Base-by-base conservation (phyloP, 2,797 vertebrate species). In the Buphagus erythrorhynchus region DNA sequence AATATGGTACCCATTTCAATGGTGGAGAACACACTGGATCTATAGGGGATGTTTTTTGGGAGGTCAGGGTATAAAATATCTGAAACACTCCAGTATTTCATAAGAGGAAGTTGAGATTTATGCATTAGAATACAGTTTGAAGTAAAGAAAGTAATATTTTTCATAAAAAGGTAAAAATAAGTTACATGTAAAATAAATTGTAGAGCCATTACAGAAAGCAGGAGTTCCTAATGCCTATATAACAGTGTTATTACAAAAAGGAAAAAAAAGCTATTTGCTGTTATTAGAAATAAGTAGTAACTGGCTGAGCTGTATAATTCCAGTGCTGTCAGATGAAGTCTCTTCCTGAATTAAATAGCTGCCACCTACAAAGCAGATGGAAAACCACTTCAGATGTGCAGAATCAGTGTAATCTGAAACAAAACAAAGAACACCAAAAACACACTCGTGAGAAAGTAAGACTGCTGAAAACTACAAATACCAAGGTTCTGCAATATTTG, bases 261-360 rank as follows among this genome's bases (percentile, higher is more conserved):
- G 21, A 42, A 21, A 91, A 45, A 51, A 65, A 59, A 13, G 31
- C 17, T 68, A 62, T 35, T 65, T 40, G 4, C 10, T 67, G n/a
- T 85, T 77, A 90, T 88, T 95, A 74, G 73, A 93, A 96, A 95
- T 43, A 86, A 82, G 51, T 69, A 81, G 79, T 31, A 75, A 82
- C 17, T 77, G 52, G 13, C 52, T 73, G 76, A 93, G 58, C 62
- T 87, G 46, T 91, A 93, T 92, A 95, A 91, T 69, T 90, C 78
- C 80, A 91, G 67, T 79, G 59, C 87, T 93, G 73, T 35, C 45
- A 87, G 62, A 77, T 95, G 75, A 96, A 95, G 59, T 95, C 72
- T 89, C 90, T 54, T 88, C 43, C 66, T 95, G 63, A 95, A 66
- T 90, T 90, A 80, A 91, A 97, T 80, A 96, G 80, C 46, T 75